Evolutionary conservation across 2,888 invertebrate species (phyloP), one percentile per base, ranked within the genome.

Genomic region (Himalopsyche kuldschensis): DNA sequence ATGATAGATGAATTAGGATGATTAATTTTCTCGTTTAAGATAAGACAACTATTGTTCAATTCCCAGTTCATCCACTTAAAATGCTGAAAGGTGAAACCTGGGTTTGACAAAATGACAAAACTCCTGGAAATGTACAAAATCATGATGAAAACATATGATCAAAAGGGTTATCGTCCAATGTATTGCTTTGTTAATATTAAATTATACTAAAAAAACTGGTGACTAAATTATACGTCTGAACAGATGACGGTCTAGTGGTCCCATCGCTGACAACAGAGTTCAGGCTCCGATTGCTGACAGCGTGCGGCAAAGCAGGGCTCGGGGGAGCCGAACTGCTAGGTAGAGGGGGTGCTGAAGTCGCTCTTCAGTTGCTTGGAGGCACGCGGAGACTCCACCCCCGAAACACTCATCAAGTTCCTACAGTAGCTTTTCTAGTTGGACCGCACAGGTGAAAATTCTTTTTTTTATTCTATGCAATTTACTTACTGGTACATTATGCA

Each of bases 331-430:
- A 96, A 90, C 93, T 97, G 88, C 92, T 97, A 88, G 97, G 97
- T 75, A 93, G 97, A 86, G 97, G 96, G 75, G 95, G 95, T 35
- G 94, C 95, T 82, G 98, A 98, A 91, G 95, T 97, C 91, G 95
- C 95, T 85, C 93, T 97, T 15, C 95, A 96, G 87, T 91, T 98
- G 80, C 91, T 96, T 83, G 98, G 98, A 63, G 97, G 98, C 80
- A 95, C 95, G 48, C 95, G 97, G 87, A 92, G 97, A 81, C 91
- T 97, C 82, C 96, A 96, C 88, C 95, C 97, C 76, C 94, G 95
- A 88, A 98, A 98, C 90, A 94, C 95, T 85, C 98, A 98, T 91
- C 98, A 98, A 90, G 93, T 94, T 92, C 97, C 97, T 81, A 93
- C 93, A 77, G 96, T 96, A 78, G 95, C 95, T 82, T 94, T 96